Evolutionary conservation across 2,113 vertebrate species (phyloP).

Genomic region (Crypturellus undulatus): DNA sequence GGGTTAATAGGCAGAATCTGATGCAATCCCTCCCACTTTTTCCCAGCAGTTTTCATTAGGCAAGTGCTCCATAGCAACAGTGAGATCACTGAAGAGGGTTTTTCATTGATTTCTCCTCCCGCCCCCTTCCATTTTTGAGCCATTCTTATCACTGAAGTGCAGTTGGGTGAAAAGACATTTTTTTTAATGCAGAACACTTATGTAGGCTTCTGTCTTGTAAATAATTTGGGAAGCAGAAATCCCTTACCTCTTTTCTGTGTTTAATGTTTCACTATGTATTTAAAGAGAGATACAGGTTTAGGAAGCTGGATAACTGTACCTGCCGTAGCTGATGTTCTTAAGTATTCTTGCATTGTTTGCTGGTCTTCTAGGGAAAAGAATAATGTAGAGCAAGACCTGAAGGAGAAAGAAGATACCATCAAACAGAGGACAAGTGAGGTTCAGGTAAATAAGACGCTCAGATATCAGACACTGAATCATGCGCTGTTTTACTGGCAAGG

Average conservation of each 20-base stretch:
- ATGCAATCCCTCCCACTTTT: slow-evolving; percentile 83
- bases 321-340: slow-evolving; percentile 86
- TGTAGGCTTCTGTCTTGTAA: slow-evolving; percentile 71
- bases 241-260: slow-evolving; percentile 61
- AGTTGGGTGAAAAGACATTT: slow-evolving; percentile 76
- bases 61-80: slow-evolving; percentile 85
- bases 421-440: slow-evolving; percentile 91
- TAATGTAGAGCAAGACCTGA: slow-evolving; percentile 94
- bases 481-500: slow-evolving; percentile 14
- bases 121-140: slow-evolving; percentile 76
- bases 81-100: slow-evolving; percentile 83
- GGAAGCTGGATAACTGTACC: slow-evolving; percentile 84
- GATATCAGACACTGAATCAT: neutral
- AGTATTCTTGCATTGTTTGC: slow-evolving; percentile 92
- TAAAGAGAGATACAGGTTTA: slow-evolving; percentile 84
- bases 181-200: slow-evolving; percentile 68
- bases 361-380: slow-evolving; percentile 98
- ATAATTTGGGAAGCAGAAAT: slow-evolving; percentile 75
- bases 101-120: slow-evolving; percentile 82
- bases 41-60: slow-evolving; percentile 80
- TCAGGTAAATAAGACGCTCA: slow-evolving; percentile 83
- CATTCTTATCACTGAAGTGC: slow-evolving; percentile 78
- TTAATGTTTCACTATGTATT: slow-evolving; percentile 86
- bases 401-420: slow-evolving; percentile 95
- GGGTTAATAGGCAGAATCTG: slow-evolving; percentile 81